phyloP scores from a whole-genome alignment of 2,888 invertebrate genomes.

The Trissonchulus latispiculum region DNA sequence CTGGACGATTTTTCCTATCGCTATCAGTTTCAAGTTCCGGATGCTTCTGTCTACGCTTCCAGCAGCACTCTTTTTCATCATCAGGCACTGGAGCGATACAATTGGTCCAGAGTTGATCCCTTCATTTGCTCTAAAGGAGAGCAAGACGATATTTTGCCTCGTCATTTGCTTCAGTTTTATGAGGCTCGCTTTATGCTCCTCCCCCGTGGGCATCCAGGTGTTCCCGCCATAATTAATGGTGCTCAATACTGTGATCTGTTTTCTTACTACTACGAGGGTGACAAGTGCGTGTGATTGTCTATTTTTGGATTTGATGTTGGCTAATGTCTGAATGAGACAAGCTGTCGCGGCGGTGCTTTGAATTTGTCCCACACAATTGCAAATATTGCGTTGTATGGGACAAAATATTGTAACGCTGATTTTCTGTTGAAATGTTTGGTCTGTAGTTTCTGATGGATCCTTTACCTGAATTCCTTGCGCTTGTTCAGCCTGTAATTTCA shows the following conservation, averaged over 20 bases:
- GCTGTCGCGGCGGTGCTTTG: no score
- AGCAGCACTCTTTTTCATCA: slow-evolving; percentile 88
- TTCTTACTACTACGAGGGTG: slow-evolving; percentile 3
- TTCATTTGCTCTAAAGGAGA: slow-evolving; percentile 90
- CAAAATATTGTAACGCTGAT: no score
- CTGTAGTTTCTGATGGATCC: not conserved
- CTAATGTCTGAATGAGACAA: no score
- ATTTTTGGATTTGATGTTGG: no score
- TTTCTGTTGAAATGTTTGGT: not conserved
- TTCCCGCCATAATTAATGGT: not conserved
- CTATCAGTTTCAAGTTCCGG: slow-evolving; percentile 73
- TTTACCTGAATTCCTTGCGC: no score
- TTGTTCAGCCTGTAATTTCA: no score
- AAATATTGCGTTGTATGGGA: no score
- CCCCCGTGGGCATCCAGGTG: slow-evolving; percentile 55
- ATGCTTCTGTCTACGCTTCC: slow-evolving; percentile 81
- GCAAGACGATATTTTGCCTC: slow-evolving; percentile 39
- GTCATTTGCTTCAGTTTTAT: slow-evolving; percentile 70
- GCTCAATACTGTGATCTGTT: not conserved
- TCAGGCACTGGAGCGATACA: slow-evolving; percentile 85
- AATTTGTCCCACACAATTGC: no score
- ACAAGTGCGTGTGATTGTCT: slow-evolving; percentile 44
- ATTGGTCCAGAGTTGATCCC: slow-evolving; percentile 95
- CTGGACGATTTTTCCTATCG: slow-evolving; percentile 56
- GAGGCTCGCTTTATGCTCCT: slow-evolving; percentile 77